phyloP scores from a whole-genome alignment of 2,113 vertebrate genomes.

The Microtus ochrogaster region DNA sequence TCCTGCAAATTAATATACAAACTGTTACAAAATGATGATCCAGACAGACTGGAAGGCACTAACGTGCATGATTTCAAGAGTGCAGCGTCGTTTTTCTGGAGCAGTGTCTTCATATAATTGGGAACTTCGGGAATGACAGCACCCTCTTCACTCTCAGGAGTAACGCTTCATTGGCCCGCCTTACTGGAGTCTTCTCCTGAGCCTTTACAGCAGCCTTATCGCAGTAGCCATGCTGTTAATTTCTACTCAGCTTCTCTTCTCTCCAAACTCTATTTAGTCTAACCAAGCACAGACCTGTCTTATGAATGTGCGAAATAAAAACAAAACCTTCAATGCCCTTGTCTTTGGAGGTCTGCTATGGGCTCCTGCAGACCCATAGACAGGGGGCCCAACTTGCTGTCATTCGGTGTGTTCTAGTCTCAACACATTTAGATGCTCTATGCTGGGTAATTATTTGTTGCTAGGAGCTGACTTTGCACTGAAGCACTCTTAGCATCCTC shows the following conservation, averaged over 20 bases:
- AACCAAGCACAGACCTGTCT: neutral
- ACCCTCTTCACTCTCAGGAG: neutral
- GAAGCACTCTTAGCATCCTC: neutral
- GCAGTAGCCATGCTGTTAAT: neutral
- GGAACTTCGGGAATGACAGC: neutral
- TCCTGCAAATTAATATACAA: neutral
- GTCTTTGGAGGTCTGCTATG: neutral
- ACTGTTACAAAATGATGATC: neutral
- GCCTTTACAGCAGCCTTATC: neutral
- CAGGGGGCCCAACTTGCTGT: neutral
- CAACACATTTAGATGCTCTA: neutral
- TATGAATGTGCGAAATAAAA: neutral
- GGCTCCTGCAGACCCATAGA: neutral
- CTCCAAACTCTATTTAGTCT: conserved; percentile 8
- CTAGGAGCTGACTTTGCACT: neutral
- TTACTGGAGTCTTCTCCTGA: neutral
- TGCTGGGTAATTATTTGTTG: neutral
- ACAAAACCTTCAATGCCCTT: neutral
- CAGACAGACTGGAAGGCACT: neutral
- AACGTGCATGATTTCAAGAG: neutral
- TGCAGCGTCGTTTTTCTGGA: neutral
- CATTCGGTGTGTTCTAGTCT: neutral
- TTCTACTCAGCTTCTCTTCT: neutral
- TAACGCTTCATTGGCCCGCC: neutral
- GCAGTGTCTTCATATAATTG: neutral